Percentiles rank a stretch among this genome's conserved stretches.
These are phyloP conservation scores for Hypena proboscidalis DNA, from an alignment of 2,888 invertebrate species.

Conservation along the genomic window DNA sequence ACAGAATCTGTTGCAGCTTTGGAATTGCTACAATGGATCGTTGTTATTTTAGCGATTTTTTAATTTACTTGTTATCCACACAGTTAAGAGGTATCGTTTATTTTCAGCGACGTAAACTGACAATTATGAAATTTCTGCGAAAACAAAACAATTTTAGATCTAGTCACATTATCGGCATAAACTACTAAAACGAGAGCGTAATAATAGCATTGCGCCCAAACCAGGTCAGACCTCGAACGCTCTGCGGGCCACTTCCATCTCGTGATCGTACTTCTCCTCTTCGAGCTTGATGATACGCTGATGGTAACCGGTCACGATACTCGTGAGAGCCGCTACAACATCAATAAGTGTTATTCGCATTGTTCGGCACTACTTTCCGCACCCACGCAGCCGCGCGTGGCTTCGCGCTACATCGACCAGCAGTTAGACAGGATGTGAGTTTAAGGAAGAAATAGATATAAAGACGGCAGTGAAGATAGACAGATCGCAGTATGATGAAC, in stretches of 20 bases:
- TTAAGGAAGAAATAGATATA: conserved; percentile 65
- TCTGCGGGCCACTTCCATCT: conserved; percentile 97
- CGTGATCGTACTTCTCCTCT: conserved; percentile 98
- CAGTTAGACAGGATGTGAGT: conserved; percentile 69
- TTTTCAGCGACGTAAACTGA: conserved; percentile 71
- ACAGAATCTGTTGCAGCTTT: conserved; percentile 69
- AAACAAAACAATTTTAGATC: conserved; percentile 75
- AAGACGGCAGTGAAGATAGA: conserved; percentile 65
- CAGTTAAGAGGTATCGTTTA: conserved; percentile 75
- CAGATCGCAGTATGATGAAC: conserved; percentile 63
- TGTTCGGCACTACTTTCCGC: conserved; percentile 18
- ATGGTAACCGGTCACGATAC: conserved; percentile 91
- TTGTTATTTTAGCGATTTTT: conserved; percentile 79
- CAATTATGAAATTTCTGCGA: conserved; percentile 75
- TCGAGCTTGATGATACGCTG: conserved; percentile 93
- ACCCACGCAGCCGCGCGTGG: conserved; percentile 34
- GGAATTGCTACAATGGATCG: conserved; percentile 70
- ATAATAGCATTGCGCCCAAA: conserved; percentile 71
- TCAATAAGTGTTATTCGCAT: conserved; percentile 75
- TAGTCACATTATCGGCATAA: conserved; percentile 82
- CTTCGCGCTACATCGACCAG: conserved; percentile 58
- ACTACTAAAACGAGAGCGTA: conserved; percentile 80
- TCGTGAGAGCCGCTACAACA: conserved; percentile 88
- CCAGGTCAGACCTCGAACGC: conserved; percentile 95
- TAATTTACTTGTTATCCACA: conserved; percentile 81